Percentiles rank a stretch among this genome's conserved stretches.
phyloP scores from a whole-genome alignment of 53 echinoderm and acorn worm genomes.

The Echinometra lucunter region DNA sequence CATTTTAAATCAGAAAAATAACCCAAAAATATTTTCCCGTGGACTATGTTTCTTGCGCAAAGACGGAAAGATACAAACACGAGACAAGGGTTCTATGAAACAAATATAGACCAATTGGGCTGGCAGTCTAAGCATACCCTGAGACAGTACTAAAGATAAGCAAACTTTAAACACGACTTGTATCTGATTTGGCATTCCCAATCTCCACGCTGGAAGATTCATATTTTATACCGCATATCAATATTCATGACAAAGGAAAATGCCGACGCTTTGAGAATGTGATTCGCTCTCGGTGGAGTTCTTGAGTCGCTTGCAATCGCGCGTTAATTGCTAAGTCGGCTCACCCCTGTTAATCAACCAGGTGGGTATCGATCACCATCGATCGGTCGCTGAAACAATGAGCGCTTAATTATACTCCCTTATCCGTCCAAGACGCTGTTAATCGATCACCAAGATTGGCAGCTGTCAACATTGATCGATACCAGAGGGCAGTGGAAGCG shows the following conservation, averaged over 20 bases:
- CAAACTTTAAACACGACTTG: too few species aligned
- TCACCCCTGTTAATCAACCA: constrained; percentile 63
- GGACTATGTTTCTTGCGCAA: background rate
- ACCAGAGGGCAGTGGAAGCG: constrained; percentile 57
- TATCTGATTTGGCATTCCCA: background rate
- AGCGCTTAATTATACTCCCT: constrained; percentile 70
- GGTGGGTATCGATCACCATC: constrained; percentile 62
- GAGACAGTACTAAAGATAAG: background rate
- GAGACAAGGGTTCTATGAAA: too few species aligned
- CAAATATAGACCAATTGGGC: too few species aligned
- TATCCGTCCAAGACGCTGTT: constrained; percentile 60
- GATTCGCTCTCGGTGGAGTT: background rate
- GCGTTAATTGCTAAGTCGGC: constrained; percentile 61
- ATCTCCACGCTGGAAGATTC: background rate
- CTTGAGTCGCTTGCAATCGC: background rate
- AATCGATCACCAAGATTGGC: constrained; percentile 63
- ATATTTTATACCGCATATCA: constrained; percentile 23
- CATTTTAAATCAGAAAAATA: too few species aligned
- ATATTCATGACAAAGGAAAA: constrained; percentile 48
- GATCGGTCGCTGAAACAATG: constrained; percentile 67
- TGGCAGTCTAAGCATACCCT: background rate
- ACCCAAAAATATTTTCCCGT: too few species aligned
- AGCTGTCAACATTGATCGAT: constrained; percentile 67
- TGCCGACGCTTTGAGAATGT: constrained; percentile 25
- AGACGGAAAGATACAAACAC: too few species aligned